phyloP scores from a whole-genome alignment of 2,797 vertebrate genomes.

The Pelodytes ibericus region DNA sequence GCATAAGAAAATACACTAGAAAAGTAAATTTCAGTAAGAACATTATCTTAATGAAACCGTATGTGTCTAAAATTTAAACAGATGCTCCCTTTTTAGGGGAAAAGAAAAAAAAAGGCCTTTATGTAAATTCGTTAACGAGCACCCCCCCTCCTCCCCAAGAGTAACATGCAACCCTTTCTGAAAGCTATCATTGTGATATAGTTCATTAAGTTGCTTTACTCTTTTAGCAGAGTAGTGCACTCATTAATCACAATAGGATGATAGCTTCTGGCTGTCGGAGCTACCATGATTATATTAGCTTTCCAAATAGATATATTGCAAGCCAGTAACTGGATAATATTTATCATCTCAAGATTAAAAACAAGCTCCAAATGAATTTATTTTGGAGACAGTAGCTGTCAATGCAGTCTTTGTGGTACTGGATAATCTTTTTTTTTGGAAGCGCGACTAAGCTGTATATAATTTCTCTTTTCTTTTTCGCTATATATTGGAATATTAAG shows the following conservation, averaged over 20 bases:
- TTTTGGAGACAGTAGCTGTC: constrained; percentile 7
- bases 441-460: not conserved
- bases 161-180: constrained; percentile 21
- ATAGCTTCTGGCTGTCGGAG: constrained; percentile 45
- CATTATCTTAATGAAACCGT: too few species aligned
- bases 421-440: not conserved
- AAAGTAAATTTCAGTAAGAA: too few species aligned
- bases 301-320: constrained; percentile 36
- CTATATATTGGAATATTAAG: not conserved
- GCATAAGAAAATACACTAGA: too few species aligned
- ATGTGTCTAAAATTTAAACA: too few species aligned
- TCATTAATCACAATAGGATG: constrained; percentile 45
- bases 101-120: not conserved
- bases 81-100: not conserved
- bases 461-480: not conserved
- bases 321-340: constrained; percentile 28
- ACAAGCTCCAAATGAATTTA: constrained; percentile 12
- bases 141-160: constrained; percentile 25
- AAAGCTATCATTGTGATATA: constrained; percentile 39
- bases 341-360: constrained; percentile 37
- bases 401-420: not conserved
- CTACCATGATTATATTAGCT: constrained; percentile 49
- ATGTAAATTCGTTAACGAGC: constrained; percentile 35
- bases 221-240: not conserved
- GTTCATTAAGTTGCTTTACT: constrained; percentile 42